These are phyloP conservation scores for Leptinotarsa juncta DNA, from an alignment of 2,888 invertebrate genomes.

Conservation along the genomic window DNA sequence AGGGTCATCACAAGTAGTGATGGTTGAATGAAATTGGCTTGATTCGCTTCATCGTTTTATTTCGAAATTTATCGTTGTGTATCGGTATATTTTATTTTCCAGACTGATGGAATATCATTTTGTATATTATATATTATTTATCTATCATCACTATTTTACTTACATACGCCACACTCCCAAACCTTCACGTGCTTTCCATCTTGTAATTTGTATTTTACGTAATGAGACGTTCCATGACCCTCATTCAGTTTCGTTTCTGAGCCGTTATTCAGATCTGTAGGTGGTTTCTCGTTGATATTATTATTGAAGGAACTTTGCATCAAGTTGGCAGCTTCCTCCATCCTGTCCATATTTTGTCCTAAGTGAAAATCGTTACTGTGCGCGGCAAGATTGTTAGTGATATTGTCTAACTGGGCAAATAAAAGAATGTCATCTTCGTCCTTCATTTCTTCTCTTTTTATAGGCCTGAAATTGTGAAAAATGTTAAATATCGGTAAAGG, in stretches of 20 bases:
- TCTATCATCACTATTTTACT: constrained; percentile 55
- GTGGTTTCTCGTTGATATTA: constrained; percentile 32
- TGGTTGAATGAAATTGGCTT: too few species aligned
- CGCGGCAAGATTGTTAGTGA: constrained; percentile 39
- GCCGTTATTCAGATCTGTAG: constrained; percentile 26
- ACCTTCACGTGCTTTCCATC: constrained; percentile 77
- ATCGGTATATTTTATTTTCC: too few species aligned
- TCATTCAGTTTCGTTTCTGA: constrained; percentile 23
- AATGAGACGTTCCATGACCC: constrained; percentile 66
- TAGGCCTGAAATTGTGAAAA: constrained; percentile 36
- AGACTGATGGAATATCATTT: too few species aligned
- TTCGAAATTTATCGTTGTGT: too few species aligned
- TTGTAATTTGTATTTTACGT: constrained; percentile 75
- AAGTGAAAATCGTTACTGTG: constrained; percentile 41
- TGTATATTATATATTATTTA: too few species aligned
- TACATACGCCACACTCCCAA: constrained; percentile 82
- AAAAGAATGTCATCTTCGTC: constrained; percentile 55
- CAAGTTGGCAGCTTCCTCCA: constrained; percentile 8
- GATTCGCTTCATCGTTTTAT: too few species aligned
- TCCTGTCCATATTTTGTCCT: constrained; percentile 39
- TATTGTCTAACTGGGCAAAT: constrained; percentile 53
- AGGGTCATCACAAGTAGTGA: too few species aligned
- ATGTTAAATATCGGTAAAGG: too few species aligned
- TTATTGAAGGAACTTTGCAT: constrained; percentile 7
- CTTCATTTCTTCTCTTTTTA: constrained; percentile 57